A percentile compares a stretch with the other conserved stretches of the same genome.
These are phyloP conservation scores for Elephantulus edwardii DNA, from an alignment of 2,113 vertebrate genomes.

Conservation along the genomic window DNA sequence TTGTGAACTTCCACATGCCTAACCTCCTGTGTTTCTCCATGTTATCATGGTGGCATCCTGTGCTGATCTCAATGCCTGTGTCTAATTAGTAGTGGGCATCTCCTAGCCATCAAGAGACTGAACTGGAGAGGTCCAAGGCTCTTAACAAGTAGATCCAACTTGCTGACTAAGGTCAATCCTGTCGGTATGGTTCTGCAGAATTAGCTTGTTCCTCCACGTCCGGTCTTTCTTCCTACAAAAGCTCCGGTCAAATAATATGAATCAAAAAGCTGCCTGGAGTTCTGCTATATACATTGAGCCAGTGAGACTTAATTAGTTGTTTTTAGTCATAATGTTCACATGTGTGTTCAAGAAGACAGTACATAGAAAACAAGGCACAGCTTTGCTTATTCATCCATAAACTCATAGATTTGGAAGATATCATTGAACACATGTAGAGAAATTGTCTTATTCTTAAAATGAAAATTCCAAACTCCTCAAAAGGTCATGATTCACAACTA, in stretches of 20 bases:
- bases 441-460: constrained; percentile 29
- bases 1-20: not conserved
- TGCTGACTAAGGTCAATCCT: not conserved
- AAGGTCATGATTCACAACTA: not conserved
- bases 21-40: not conserved
- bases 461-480: not conserved
- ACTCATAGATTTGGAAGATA: not conserved
- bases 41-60: not conserved
- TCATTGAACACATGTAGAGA: not conserved
- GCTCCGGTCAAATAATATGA: not conserved
- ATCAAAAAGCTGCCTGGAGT: not conserved
- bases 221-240: not conserved
- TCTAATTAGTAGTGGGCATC: not conserved
- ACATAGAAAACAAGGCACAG: not conserved
- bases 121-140: not conserved
- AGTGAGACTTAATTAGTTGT: not conserved
- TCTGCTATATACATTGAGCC: not conserved
- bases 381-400: not conserved
- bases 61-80: not conserved
- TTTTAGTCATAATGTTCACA: not conserved
- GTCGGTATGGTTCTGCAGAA: fast-evolving
- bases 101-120: not conserved
- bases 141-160: not conserved
- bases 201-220: not conserved
- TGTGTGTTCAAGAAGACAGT: not conserved